Percentiles rank a stretch among this genome's conserved stretches.
These are phyloP conservation scores for Hemiscyllium ocellatum DNA, from an alignment of 2,113 vertebrate species.

Conservation along the genomic window DNA sequence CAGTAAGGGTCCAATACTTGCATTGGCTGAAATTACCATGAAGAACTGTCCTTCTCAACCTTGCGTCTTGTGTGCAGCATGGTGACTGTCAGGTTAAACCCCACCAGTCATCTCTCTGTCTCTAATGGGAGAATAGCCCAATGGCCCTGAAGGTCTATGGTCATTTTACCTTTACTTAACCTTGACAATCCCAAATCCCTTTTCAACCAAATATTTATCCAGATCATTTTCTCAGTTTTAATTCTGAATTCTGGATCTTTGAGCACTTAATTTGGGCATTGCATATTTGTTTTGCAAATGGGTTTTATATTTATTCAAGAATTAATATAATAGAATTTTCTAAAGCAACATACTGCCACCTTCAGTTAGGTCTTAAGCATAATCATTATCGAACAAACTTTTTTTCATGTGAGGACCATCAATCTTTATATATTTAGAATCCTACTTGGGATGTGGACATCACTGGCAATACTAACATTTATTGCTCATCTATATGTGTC, in stretches of 20 bases:
- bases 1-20: too few species aligned
- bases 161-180: too few species aligned
- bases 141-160: too few species aligned
- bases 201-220: neutral
- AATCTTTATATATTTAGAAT: neutral
- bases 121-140: too few species aligned
- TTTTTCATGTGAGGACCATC: neutral
- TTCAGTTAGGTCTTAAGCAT: neutral
- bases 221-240: neutral
- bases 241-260: neutral
- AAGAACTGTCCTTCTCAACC: too few species aligned
- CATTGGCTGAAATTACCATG: too few species aligned
- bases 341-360: slow-evolving; percentile 24
- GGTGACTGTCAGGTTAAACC: too few species aligned
- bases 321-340: neutral
- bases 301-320: neutral
- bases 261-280: neutral
- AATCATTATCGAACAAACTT: neutral
- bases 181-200: neutral
- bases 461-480: too few species aligned
- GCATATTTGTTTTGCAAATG: neutral
- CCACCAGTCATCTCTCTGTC: too few species aligned
- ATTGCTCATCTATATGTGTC: too few species aligned
- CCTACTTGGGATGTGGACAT: neutral
- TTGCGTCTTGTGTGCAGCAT: too few species aligned